A percentile compares a stretch with the other conserved stretches of the same genome.
These are phyloP conservation scores for Halyomorpha halys DNA, from an alignment of 1,140 invertebrate genomes.

Conservation along the genomic window DNA sequence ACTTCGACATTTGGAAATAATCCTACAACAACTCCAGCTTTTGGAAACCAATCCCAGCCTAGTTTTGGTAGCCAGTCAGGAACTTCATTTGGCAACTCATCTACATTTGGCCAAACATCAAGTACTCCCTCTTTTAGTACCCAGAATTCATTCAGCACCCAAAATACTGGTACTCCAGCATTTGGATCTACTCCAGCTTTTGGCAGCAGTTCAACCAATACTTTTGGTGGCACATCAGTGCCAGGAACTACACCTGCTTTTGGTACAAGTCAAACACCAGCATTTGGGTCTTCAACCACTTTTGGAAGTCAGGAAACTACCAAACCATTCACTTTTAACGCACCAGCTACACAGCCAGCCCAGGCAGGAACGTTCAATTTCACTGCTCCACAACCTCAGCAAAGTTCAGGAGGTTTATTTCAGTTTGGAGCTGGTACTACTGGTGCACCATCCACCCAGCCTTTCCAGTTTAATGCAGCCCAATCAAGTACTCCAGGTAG, in stretches of 20 bases:
- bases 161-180: slow-evolving; percentile 5
- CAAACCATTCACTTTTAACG: slow-evolving; percentile 9
- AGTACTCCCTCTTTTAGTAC: background rate
- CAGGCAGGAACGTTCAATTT: background rate
- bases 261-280: slow-evolving; percentile 4
- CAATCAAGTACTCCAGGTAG: slow-evolving; percentile 1
- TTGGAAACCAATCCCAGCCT: background rate
- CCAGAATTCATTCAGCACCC: background rate
- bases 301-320: background rate
- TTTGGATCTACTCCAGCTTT: slow-evolving; percentile 11
- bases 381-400: slow-evolving; percentile 5
- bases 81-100: background rate
- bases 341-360: background rate
- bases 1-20: background rate
- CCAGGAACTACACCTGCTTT: slow-evolving; percentile 4
- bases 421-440: slow-evolving; percentile 9
- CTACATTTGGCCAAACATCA: background rate
- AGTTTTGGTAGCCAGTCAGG: background rate
- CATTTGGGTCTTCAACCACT: slow-evolving; percentile 3
- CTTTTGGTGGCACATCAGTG: background rate
- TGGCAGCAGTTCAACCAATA: background rate
- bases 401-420: background rate
- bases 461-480: slow-evolving; percentile 8
- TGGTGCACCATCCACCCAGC: background rate
- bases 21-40: background rate